A percentile compares a stretch with the other conserved stretches of the same genome.
These are phyloP conservation scores for Girardinus metallicus DNA, from an alignment of 2,797 vertebrate species.

Conservation along the genomic window DNA sequence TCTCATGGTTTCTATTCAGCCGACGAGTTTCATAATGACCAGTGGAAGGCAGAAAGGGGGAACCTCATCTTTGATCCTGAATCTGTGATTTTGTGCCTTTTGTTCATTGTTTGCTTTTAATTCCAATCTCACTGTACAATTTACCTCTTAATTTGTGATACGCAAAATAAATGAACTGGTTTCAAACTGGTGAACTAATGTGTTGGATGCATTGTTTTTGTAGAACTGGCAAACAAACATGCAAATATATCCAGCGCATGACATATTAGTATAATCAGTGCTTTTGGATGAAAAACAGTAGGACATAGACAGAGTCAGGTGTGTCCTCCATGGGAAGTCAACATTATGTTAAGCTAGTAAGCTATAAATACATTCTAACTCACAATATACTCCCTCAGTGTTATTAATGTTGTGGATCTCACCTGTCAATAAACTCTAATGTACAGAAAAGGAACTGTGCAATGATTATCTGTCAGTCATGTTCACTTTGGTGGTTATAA, in stretches of 20 bases:
- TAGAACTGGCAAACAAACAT: neutral
- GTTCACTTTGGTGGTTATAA: neutral
- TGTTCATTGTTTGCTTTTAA: conserved; percentile 46
- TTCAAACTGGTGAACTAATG: neutral
- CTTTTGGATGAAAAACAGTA: neutral
- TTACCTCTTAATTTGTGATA: conserved; percentile 44
- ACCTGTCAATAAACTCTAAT: neutral
- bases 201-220: neutral
- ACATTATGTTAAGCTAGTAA: neutral
- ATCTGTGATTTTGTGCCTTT: conserved; percentile 38
- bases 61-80: conserved; percentile 35
- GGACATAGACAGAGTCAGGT: neutral
- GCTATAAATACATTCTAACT: neutral
- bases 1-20: neutral
- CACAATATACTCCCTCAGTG: neutral
- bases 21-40: conserved; percentile 14
- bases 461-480: neutral
- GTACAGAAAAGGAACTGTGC: neutral
- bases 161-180: conserved; percentile 46
- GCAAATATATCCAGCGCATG: neutral
- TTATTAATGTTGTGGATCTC: neutral
- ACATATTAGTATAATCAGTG: neutral
- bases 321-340: neutral
- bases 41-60: conserved; percentile 10
- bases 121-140: conserved; percentile 40